Conservation (phyloP, 2,797 vertebrate species). For the Pangasius mekongensis region DNA sequence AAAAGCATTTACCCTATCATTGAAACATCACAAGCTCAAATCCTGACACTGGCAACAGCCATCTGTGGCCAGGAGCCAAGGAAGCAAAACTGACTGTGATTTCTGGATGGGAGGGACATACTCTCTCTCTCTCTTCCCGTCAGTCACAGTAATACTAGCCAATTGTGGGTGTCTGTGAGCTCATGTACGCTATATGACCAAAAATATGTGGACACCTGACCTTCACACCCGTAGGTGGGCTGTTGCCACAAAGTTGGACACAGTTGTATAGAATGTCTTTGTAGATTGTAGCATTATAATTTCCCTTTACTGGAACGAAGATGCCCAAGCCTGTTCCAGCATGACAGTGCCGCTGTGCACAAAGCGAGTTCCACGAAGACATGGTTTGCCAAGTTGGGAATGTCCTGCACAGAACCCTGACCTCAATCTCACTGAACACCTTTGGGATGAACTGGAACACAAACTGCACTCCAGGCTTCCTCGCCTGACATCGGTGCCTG, state of each 20-base stretch:
- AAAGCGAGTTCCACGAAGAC: too few species aligned
- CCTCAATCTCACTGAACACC: background rate
- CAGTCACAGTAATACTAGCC: background rate
- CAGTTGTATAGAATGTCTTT: background rate
- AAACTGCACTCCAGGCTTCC: background rate
- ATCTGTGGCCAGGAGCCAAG: background rate
- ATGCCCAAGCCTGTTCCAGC: background rate
- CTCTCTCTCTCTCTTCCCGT: background rate
- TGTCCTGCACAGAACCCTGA: too few species aligned
- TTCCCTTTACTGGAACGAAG: background rate
- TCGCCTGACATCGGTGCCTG: background rate
- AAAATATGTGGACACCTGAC: background rate
- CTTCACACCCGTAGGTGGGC: background rate
- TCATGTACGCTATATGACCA: background rate
- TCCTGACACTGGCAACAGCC: background rate
- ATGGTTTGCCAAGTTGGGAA: too few species aligned
- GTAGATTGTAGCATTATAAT: background rate
- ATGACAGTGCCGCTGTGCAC: background rate
- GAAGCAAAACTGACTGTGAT: background rate
- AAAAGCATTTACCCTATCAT: background rate
- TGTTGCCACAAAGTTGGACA: background rate
- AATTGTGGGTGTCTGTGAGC: background rate
- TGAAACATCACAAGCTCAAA: background rate
- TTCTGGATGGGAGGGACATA: background rate
- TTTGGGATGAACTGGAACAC: background rate